phyloP scores from a whole-genome alignment of 2,797 vertebrate species.

The Kryptolebias ocellatus region DNA sequence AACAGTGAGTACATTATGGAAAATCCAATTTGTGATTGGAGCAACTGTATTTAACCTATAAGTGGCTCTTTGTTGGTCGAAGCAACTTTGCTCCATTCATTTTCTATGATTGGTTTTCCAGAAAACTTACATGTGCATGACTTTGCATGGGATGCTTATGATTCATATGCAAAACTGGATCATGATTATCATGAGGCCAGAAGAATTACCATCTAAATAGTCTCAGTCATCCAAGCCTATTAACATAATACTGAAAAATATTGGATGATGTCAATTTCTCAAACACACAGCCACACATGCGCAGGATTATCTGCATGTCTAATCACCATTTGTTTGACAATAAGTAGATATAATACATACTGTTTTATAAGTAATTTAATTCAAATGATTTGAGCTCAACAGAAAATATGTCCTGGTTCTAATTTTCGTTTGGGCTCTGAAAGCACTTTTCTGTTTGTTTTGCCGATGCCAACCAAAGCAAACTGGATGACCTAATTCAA shows the following conservation, averaged over 20 bases:
- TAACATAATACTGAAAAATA: constrained; percentile 13
- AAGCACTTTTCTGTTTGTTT: constrained; percentile 45
- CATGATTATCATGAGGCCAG: constrained; percentile 50
- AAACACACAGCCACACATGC: constrained; percentile 3
- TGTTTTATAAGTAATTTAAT: constrained; percentile 26
- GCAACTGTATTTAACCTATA: constrained; percentile 71
- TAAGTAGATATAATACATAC: constrained; percentile 10
- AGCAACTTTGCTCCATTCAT: constrained; percentile 62
- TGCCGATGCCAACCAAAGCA: constrained; percentile 45
- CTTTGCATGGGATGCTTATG: constrained; percentile 67
- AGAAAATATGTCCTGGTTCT: constrained; percentile 16
- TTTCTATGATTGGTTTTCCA: constrained; percentile 72
- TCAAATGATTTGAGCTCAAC: constrained; percentile 11
- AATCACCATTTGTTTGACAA: constrained; percentile 25
- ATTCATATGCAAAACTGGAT: constrained; percentile 65
- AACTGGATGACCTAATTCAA: constrained; percentile 43
- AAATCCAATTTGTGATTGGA: constrained; percentile 79
- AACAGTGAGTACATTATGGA: constrained; percentile 69
- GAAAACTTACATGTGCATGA: constrained; percentile 67
- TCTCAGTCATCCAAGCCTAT: constrained; percentile 62
- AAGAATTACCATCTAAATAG: constrained; percentile 56
- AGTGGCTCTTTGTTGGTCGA: constrained; percentile 60
- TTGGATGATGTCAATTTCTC: constrained; percentile 9
- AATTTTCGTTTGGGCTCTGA: constrained; percentile 29
- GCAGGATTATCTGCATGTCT: constrained; percentile 2